phyloP scores from a whole-genome alignment of 2,113 vertebrate species.

The Dicaeum eximium region DNA sequence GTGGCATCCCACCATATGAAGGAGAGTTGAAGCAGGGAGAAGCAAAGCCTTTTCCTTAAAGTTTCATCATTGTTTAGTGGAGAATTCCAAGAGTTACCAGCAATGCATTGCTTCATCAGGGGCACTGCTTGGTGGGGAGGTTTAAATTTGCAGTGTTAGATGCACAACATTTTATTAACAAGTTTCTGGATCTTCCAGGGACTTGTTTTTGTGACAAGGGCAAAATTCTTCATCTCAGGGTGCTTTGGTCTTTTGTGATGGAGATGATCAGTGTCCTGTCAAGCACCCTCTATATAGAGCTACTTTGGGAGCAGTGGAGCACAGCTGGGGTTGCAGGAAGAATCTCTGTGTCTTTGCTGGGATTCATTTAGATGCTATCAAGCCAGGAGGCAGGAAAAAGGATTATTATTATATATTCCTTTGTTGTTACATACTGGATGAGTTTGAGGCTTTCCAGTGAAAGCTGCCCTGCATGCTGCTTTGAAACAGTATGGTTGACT shows the following conservation, averaged over 20 bases:
- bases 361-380: not conserved
- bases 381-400: not conserved
- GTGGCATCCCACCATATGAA: not conserved
- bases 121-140: not conserved
- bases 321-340: not conserved
- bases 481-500: not conserved
- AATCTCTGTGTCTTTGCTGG: not conserved
- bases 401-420: not conserved
- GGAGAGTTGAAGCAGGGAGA: not conserved
- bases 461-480: not conserved
- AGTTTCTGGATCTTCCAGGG: not conserved
- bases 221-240: not conserved
- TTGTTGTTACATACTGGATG: not conserved
- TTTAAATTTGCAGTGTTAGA: not conserved
- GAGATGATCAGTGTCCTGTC: not conserved
- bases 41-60: not conserved
- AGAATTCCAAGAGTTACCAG: not conserved
- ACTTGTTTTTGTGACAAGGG: not conserved
- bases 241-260: not conserved
- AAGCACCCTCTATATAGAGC: rapidly evolving
- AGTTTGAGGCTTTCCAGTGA: not conserved
- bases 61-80: not conserved
- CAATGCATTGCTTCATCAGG: not conserved
- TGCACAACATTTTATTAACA: not conserved
- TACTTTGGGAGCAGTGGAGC: not conserved